These are phyloP conservation scores for Pentalonia nigronervosa DNA, from an alignment of 1,140 invertebrate species.

Conservation along the genomic window DNA sequence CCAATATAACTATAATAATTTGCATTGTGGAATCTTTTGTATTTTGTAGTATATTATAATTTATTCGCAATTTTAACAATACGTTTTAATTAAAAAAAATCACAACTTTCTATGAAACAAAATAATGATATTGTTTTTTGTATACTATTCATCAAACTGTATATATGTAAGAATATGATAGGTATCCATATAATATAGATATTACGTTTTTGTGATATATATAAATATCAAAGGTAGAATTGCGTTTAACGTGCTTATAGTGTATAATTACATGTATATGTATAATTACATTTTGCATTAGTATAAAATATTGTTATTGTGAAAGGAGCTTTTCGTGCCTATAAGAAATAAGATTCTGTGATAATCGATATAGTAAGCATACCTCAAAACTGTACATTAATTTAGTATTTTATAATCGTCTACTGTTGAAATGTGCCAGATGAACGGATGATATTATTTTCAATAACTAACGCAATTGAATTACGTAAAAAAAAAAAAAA, in stretches of 20 bases:
- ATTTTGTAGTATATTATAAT: background rate
- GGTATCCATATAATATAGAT: no score
- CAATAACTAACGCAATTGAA: background rate
- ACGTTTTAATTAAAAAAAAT: background rate
- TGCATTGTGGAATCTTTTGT: background rate
- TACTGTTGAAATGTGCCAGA: background rate
- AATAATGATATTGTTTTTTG: background rate
- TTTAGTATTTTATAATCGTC: background rate
- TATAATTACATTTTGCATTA: background rate
- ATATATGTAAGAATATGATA: background rate
- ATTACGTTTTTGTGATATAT: no score
- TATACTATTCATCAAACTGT: background rate
- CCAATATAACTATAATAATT: background rate
- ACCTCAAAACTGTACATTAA: background rate
- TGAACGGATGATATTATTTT: background rate
- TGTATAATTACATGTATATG: background rate
- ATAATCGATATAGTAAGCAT: background rate
- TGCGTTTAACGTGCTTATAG: background rate
- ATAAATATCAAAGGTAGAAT: background rate
- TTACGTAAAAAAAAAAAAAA: background rate
- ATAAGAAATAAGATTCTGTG: background rate
- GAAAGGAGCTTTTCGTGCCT: background rate
- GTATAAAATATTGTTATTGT: background rate
- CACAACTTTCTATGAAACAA: background rate
- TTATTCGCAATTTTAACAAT: background rate